Evolutionary conservation across 2,113 vertebrate species (phyloP), one percentile per base, ranked within the genome.

Genomic region (Herpetotheres cachinnans): DNA sequence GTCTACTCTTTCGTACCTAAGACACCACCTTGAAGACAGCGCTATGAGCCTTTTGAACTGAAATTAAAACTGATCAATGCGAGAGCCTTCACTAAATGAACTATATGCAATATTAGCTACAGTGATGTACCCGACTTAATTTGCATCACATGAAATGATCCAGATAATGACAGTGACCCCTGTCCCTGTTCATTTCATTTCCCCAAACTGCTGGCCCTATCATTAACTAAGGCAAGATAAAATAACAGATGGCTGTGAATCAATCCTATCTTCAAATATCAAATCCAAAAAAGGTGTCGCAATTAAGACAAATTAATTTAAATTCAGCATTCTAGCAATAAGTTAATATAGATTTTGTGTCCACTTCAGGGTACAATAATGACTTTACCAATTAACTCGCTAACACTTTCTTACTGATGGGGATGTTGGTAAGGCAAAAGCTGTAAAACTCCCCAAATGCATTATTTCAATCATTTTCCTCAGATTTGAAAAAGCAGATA

Each of bases 261-360:
- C 79, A 96, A 94, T 90, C 78, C 30, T 85, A 56, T 87, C 78
- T 94, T 95, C 81, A 90, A 93, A 74, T 72, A 96, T 91, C 61
- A 96, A 87, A 91, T 90, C 61, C 65, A 79, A 87, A 93, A 70
- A 79, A 91, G 54, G 61, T 87, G 70, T 93, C 82, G 93, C 66
- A 95, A 88, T 95, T 93, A 93, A 88, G 82, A 95, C 44, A 93
- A 94, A 93, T 72, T 89, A 84, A 96, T 92, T 94, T 91, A 78
- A 87, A 96, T 58, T 93, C 62, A 85, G 49, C 44, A 88, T 90
- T 92, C 54, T 70, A 93, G 62, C 62, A 91, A 38, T 58, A 71
- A 79, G 44, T 66, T 85, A 66, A 85, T 72, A 80, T 5, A 46
- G n/a, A 86, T 72, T 73, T 86, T 72, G 26, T 54, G 74, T 73